Base-by-base conservation (phyloP, 2,113 vertebrate genomes). In the Apodemus sylvaticus region DNA sequence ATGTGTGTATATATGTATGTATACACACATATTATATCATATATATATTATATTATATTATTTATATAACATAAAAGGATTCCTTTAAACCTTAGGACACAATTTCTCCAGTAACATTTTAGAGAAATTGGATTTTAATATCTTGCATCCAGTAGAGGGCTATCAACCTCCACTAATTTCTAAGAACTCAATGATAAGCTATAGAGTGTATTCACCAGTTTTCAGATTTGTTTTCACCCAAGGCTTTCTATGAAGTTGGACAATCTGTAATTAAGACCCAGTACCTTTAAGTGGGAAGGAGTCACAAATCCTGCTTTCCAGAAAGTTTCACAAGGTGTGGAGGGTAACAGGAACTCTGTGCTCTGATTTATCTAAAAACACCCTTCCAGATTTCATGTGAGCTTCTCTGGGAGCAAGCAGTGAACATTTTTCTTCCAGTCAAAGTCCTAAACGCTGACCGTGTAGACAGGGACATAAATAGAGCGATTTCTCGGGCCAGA, bases 81-180 rank as follows among this genome's bases (percentile, higher is more conserved):
- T 51, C 19, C 29, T 89, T n/a, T 64, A 78, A 78, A 34, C 36
- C 29, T 55, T 86, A 6, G 58, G 31, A 66, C 86, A 29, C 6
- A 31, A 26, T 62, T 85, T 29, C 26, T 48, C 76, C 90, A 45
- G 73, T 29, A 68, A 39, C 42, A 10, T 13, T 76, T 85, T 4
- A 64, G 34, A 89, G 90, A 77, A 77, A 31, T 36, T 79, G 53
- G 91, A 91, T 39, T 76, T 86, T 97, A 31, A n/a, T 94, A 0
- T 4, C 0, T 2, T 9, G 62, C 68, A 19, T 2, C 98, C 98
- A 97, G 98, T 58, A 98, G 98, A 97, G 98, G 98, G 98, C 66
- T 97, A 73, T 77, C 96, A 2, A 78, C 93, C 36, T 34, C 97
- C 94, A 0, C 58, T 42, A 42, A 0, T 94, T 87, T 96, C 34